Evolutionary conservation across 2,113 vertebrate species (phyloP), one percentile per base, ranked within the genome.

Genomic region (Xyliphius kryptos): DNA sequence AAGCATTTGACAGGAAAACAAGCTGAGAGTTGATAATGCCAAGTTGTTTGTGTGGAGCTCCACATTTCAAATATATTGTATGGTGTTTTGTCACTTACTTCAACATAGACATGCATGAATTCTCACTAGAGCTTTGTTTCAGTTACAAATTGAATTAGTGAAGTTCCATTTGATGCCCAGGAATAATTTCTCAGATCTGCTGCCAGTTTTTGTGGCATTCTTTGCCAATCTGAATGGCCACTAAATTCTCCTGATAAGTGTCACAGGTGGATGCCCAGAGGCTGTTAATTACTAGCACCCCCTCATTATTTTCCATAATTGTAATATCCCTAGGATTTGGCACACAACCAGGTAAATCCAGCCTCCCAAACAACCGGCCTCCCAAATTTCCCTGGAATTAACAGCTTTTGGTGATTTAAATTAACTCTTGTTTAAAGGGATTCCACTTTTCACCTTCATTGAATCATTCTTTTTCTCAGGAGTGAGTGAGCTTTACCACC

Each of bases 241-340:
- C 50, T 66, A 65, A 49, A 56, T 73, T 73, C 56, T 73, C 66
- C 57, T 68, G 70, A 68, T 73, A 56, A 68, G 67, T 65, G 70
- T 73, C 70, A 73, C 70, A 73, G 70, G 70, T 73, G 70, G 68
- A 68, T 68, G 61, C 66, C 70, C 70, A 64, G 43, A 68, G 61
- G 70, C 66, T 68, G 41, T 64, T 73, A 60, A 73, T 73, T 73
- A 73, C 51, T 58, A 68, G 68, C 61, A 65, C 54, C 54, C 57
- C 32, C 66, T 73, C 70, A 73, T 73, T 68, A 68, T 73, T 68
- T 68, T 37, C 68, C 70, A 68, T 73, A 73, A 73, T 73, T 73
- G 63, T 44, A 65, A 73, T 56, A 73, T 68, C 55, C 38, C 56
- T 49, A 16, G 32, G 36, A 63, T 68, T 60, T 56, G 50, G 46